These are phyloP conservation scores for Cantharis lateralis DNA, from an alignment of 2,888 invertebrate species.

Conservation along the genomic window DNA sequence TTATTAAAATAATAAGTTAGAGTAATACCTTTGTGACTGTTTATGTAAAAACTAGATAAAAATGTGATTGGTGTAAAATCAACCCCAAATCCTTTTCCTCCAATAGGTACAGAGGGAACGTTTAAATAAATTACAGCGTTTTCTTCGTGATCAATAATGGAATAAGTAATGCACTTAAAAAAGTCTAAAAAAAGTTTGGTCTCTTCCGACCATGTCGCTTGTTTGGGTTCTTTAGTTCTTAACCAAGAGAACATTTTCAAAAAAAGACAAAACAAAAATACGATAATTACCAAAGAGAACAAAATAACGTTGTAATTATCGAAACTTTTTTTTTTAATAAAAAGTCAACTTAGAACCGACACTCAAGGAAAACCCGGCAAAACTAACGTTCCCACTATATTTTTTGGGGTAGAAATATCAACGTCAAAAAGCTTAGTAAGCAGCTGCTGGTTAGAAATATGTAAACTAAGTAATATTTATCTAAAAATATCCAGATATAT, in stretches of 20 bases:
- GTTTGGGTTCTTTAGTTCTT: constrained; percentile 52
- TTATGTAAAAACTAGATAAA: constrained; percentile 65
- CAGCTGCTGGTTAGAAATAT: constrained; percentile 51
- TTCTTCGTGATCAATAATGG: constrained; percentile 66
- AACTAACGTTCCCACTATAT: constrained; percentile 34
- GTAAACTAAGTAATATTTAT: constrained; percentile 52
- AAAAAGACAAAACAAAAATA: constrained; percentile 24
- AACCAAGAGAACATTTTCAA: constrained; percentile 52
- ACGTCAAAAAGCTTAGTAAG: constrained; percentile 41
- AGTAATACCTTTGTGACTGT: constrained; percentile 68
- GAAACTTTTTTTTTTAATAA: neutral
- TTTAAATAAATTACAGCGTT: constrained; percentile 64
- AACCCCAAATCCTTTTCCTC: constrained; percentile 58
- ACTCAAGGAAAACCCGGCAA: constrained; percentile 11
- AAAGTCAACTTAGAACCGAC: neutral
- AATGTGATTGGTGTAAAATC: constrained; percentile 66
- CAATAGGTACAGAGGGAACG: constrained; percentile 54
- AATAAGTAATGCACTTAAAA: constrained; percentile 67
- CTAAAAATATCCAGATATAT: constrained; percentile 55
- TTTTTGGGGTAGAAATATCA: constrained; percentile 38
- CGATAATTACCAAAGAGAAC: neutral
- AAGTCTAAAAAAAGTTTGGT: constrained; percentile 61
- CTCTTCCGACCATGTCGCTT: constrained; percentile 61
- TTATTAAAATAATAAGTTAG: constrained; percentile 10
- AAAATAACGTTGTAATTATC: neutral